phyloP scores from a whole-genome alignment of 2,113 vertebrate species.

The Nothobranchius furzeri region DNA sequence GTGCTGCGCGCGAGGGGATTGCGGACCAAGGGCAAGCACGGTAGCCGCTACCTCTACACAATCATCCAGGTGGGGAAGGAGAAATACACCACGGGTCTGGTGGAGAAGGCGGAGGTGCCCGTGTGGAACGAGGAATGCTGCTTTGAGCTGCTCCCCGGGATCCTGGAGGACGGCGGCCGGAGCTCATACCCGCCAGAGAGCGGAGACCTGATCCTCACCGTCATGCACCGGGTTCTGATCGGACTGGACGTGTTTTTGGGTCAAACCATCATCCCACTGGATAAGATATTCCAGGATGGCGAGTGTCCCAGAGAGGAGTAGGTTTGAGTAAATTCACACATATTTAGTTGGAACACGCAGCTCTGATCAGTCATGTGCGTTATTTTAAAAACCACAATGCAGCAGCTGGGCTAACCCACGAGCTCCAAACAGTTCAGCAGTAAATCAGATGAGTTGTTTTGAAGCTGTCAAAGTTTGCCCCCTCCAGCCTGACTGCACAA shows the following conservation, averaged over 20 bases:
- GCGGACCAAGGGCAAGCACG: conserved; percentile 89
- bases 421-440: not conserved
- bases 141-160: conserved; percentile 90
- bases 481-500: not conserved
- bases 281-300: conserved; percentile 81
- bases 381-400: not conserved
- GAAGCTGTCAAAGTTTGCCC: conserved; percentile 6
- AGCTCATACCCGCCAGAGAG: conserved; percentile 71
- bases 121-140: conserved; percentile 90
- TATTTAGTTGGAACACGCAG: not conserved
- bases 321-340: conserved; percentile 51
- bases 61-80: conserved; percentile 92
- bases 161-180: conserved; percentile 79
- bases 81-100: conserved; percentile 91
- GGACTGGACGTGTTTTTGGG: conserved; percentile 94
- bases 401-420: conserved; percentile 2
- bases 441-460: too few relatives aligned
- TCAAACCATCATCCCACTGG: conserved; percentile 84
- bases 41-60: conserved; percentile 92
- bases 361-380: not conserved
- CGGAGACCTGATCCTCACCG: conserved; percentile 85
- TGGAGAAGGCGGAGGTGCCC: conserved; percentile 87
- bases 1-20: conserved; percentile 88
- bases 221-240: conserved; percentile 94
- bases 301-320: conserved; percentile 87